Evolutionary conservation across 1,140 invertebrate species (phyloP).

Genomic region (Camponotus pennsylvanicus): DNA sequence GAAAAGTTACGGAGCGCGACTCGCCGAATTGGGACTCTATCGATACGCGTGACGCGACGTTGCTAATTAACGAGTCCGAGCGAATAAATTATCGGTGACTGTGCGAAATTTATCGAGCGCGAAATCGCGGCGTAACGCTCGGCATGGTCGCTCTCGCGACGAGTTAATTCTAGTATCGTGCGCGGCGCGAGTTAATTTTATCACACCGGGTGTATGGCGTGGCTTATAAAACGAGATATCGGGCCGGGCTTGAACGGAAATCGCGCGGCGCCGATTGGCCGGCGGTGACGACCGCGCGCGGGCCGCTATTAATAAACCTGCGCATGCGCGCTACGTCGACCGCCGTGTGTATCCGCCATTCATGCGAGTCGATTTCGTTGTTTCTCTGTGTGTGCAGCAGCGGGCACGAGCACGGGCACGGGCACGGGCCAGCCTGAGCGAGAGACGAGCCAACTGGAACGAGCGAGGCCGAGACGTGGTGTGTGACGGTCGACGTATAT

Average conservation of each 20-base stretch:
- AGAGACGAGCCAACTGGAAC: conserved; percentile 66
- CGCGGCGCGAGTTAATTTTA: conserved; percentile 70
- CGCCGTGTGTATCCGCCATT: conserved; percentile 83
- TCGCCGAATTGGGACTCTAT: not conserved
- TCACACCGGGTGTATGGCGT: not conserved
- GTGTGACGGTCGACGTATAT: conserved; percentile 77
- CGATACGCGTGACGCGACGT: conserved; percentile 3
- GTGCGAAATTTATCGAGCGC: conserved; percentile 54
- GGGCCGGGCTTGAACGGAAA: conserved; percentile 66
- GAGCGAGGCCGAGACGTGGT: conserved; percentile 75
- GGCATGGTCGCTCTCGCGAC: not conserved
- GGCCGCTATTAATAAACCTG: conserved; percentile 81
- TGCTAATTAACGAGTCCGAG: not conserved
- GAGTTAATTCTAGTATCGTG: conserved; percentile 70
- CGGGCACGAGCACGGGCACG: conserved; percentile 54
- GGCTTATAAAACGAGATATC: conserved; percentile 58
- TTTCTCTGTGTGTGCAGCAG: conserved; percentile 76
- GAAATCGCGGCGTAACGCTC: conserved; percentile 44
- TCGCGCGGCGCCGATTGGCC: conserved; percentile 72
- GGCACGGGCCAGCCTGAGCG: not conserved
- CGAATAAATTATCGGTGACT: conserved; percentile 3
- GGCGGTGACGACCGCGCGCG: conserved; percentile 76
- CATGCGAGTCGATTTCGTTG: conserved; percentile 84
- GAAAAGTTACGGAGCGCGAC: not conserved
- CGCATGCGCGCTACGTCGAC: conserved; percentile 75